A percentile compares a stretch with the other conserved stretches of the same genome.
phyloP scores from a whole-genome alignment of 1,140 invertebrate genomes.

The Drosophila takahashii region DNA sequence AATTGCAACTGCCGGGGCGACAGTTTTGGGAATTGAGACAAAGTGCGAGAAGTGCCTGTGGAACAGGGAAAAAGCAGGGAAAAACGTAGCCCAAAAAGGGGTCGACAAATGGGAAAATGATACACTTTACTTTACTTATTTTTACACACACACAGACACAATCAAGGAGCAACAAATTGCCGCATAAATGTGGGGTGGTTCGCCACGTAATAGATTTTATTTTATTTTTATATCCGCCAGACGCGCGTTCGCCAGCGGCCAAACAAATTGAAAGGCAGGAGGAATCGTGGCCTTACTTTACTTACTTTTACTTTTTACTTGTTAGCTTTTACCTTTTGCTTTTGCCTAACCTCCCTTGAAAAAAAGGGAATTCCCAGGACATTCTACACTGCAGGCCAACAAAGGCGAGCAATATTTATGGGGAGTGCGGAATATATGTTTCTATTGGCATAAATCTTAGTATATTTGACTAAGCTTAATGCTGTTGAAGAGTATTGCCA shows the following conservation, averaged over 20 bases:
- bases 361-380: constrained; percentile 57
- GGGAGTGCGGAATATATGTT: not conserved
- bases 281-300: constrained; percentile 50
- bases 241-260: constrained; percentile 32
- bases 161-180: constrained; percentile 84
- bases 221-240: constrained; percentile 77
- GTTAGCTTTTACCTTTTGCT: constrained; percentile 17
- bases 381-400: constrained; percentile 34
- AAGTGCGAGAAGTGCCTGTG: constrained; percentile 66
- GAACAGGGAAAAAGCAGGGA: not conserved
- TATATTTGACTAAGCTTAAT: too few relatives aligned
- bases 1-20: constrained; percentile 73
- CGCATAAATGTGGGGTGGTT: constrained; percentile 84
- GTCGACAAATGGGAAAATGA: constrained; percentile 84
- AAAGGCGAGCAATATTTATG: not conserved
- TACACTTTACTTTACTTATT: constrained; percentile 74
- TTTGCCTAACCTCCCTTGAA: not conserved
- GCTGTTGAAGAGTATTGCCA: too few relatives aligned
- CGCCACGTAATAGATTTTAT: constrained; percentile 85
- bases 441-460: not conserved
- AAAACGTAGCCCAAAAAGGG: constrained; percentile 48
- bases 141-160: constrained; percentile 56
- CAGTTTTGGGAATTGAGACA: constrained; percentile 80
- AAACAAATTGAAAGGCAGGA: not conserved
- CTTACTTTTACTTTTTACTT: constrained; percentile 76